Base-by-base conservation (phyloP, 2,113 vertebrate species). In the Gracilinanus agilis region DNA sequence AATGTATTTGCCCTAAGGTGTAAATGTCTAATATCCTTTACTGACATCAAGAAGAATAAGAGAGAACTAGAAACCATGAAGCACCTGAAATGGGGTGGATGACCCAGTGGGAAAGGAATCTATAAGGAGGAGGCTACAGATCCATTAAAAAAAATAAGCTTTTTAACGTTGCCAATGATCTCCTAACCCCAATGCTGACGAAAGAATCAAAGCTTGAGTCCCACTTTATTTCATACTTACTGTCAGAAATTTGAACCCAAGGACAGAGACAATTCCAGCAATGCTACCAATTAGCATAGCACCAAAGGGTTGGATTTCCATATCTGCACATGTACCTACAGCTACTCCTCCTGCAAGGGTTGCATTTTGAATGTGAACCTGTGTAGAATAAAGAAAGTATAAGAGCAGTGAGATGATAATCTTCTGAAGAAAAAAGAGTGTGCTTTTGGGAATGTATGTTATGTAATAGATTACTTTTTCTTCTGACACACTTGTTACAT, bases 351-450 rank as follows among this genome's bases (percentile, higher is more conserved):
- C 99, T 3, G 99, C 99, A 92, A 99, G 97, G 1, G 99, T 99
- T 56, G 99, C 99, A 10, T 99, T 99, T 98, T 99, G 99, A 96
- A 99, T 99, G 97, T 99, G 99, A 83, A 99, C 99, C 99, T 99
- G 95, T 21, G 49, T 25, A 89, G 53, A 23, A 54, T 44, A 11
- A 21, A 88, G 21, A 54, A n/a, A 61, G n/a, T 9, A 3, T 0
- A 16, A n/a, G 24, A 49, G 58, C 93, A 10, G 6, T 3, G 16
- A 61, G 34, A 11, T 8, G 11, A 23, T 8, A 3, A n/a, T 0
- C 67, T 0, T 9, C 56, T 24, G 56, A 25, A 40, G 67, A 21
- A 83, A 83, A 40, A 83, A 40, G 0, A 83, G 16, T 23, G n/a
- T 23, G 34, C 0, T 34, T 83, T 83, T 40, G 21, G n/a, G n/a